These are phyloP conservation scores for Aleiodes testaceus DNA, from an alignment of 2,888 invertebrate genomes.

Conservation along the genomic window DNA sequence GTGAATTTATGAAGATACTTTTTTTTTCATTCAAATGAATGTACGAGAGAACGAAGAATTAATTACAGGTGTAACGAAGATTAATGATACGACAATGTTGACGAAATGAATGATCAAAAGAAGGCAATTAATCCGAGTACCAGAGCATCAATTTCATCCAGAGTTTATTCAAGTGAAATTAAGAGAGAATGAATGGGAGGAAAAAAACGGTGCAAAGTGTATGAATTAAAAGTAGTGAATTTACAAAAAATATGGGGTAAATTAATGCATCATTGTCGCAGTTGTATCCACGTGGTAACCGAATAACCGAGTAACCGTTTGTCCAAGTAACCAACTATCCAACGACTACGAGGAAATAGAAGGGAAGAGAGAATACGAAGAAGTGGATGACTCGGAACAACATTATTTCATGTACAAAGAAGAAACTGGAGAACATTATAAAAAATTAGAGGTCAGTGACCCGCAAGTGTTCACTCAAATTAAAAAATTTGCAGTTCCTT, in stretches of 20 bases:
- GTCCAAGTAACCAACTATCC: constrained; percentile 54
- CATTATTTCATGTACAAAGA: not conserved
- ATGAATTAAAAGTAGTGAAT: too few species aligned
- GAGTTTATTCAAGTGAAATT: too few species aligned
- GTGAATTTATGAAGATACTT: too few species aligned
- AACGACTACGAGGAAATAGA: constrained; percentile 47
- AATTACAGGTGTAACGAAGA: constrained; percentile 42
- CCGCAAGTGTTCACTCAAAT: not conserved
- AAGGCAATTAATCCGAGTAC: constrained; percentile 35
- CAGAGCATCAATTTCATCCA: too few species aligned
- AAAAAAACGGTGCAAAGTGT: too few species aligned
- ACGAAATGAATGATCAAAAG: constrained; percentile 43
- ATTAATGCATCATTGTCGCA: constrained; percentile 35
- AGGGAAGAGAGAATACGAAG: constrained; percentile 34
- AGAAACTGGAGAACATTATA: constrained; percentile 9
- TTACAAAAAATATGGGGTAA: constrained; percentile 8
- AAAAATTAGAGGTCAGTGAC: constrained; percentile 13
- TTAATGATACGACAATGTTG: constrained; percentile 29
- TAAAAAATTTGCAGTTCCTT: not conserved
- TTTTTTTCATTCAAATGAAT: too few species aligned
- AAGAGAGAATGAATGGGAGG: too few species aligned
- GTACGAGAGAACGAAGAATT: constrained; percentile 37
- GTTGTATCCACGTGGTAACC: constrained; percentile 51
- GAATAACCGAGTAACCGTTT: constrained; percentile 61
- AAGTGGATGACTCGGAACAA: not conserved